Evolutionary conservation across 2,888 invertebrate species (phyloP).

Genomic region (Tricholauxania praeusta): DNA sequence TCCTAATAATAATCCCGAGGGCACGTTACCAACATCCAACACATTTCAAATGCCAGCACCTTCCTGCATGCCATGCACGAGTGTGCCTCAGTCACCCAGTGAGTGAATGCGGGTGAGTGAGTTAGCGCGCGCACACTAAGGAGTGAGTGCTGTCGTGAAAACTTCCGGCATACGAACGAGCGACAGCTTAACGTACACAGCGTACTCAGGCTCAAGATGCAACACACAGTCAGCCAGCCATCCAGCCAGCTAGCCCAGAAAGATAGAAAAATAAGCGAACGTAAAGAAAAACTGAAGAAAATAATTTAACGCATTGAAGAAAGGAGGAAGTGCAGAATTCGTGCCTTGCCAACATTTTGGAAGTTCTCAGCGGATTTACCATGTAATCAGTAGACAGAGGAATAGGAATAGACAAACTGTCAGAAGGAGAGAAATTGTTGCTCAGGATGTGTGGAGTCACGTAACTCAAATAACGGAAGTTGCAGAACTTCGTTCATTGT

Average conservation of each 20-base stretch:
- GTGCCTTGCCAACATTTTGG: conserved; percentile 32
- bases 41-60: conserved; percentile 36
- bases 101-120: not conserved
- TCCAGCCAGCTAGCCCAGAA: not conserved
- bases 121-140: not conserved
- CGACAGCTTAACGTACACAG: conserved; percentile 20
- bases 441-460: conserved; percentile 56
- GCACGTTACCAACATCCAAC: conserved; percentile 47
- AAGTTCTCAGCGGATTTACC: conserved; percentile 23
- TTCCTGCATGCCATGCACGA: conserved; percentile 35
- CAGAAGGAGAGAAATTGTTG: conserved; percentile 54
- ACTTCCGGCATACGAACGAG: conserved; percentile 18
- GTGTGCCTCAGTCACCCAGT: not conserved
- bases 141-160: conserved; percentile 24
- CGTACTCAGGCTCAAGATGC: conserved; percentile 3
- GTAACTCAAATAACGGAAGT: conserved; percentile 65
- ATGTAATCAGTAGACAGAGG: conserved; percentile 34
- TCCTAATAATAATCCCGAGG: conserved; percentile 49
- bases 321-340: conserved; percentile 21
- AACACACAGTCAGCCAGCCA: not conserved
- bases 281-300: not conserved
- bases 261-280: not conserved
- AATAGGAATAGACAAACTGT: conserved; percentile 36
- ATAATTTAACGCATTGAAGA: conserved; percentile 1
- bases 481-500: conserved; percentile 40